These are phyloP conservation scores for Eulemur rubriventer DNA, from an alignment of 2,797 vertebrate genomes.

Conservation along the genomic window DNA sequence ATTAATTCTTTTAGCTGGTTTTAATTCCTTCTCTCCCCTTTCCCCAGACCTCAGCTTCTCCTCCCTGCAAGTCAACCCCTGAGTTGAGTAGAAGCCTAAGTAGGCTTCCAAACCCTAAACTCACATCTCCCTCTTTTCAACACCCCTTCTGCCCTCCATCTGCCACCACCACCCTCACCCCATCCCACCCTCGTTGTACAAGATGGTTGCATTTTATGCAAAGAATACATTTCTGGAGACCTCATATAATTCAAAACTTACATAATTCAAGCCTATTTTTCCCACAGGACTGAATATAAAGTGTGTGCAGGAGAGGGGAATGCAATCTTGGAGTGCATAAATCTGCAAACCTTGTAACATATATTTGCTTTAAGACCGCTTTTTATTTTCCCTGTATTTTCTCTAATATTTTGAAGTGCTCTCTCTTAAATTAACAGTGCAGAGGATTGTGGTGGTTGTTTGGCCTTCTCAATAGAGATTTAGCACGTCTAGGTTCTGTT, in stretches of 20 bases:
- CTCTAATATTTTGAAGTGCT: constrained; percentile 69
- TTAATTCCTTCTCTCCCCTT: neutral
- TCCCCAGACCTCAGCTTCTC: neutral
- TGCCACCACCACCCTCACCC: no score
- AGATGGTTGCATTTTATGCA: neutral
- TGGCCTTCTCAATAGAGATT: constrained; percentile 22
- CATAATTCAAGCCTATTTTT: constrained; percentile 49
- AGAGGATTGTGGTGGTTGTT: neutral
- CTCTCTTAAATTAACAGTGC: constrained; percentile 55
- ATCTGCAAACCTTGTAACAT: constrained; percentile 39
- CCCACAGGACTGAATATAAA: constrained; percentile 43
- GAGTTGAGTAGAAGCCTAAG: neutral
- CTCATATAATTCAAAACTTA: constrained; percentile 59
- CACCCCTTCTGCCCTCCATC: neutral
- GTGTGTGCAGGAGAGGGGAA: neutral
- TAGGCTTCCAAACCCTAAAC: neutral
- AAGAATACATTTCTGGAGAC: constrained; percentile 44
- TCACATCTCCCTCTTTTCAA: neutral
- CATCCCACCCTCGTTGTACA: neutral
- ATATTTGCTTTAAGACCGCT: constrained; percentile 43
- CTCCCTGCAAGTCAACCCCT: neutral
- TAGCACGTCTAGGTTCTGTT: neutral
- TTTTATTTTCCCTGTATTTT: constrained; percentile 63
- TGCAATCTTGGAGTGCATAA: constrained; percentile 16
- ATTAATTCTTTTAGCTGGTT: neutral